Conservation (phyloP, 2,888 invertebrate species). For the Poecilus cupreus region DNA sequence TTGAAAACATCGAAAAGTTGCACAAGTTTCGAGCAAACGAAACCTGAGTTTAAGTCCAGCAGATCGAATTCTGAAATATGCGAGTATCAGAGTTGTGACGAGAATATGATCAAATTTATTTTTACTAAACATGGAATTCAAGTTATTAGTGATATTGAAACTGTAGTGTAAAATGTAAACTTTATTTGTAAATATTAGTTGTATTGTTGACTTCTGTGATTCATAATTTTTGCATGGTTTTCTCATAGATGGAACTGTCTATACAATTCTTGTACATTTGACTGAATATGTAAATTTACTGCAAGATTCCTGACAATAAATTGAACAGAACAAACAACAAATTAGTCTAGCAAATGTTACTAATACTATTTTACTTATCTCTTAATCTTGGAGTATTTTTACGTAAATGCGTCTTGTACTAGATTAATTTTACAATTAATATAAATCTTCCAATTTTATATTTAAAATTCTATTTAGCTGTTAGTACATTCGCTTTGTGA, state of each 20-base stretch:
- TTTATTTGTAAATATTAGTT: not conserved
- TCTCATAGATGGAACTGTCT: conserved; percentile 21
- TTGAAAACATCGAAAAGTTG: conserved; percentile 71
- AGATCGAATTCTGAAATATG: conserved; percentile 72
- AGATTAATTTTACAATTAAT: not conserved
- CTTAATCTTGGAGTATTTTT: conserved; percentile 1
- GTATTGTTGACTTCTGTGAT: conserved; percentile 15
- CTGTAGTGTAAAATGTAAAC: conserved; percentile 75
- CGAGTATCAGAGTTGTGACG: conserved; percentile 73
- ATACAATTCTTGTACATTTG: not conserved
- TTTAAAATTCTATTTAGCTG: conserved; percentile 17
- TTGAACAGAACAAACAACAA: conserved; percentile 14
- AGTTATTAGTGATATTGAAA: conserved; percentile 86
- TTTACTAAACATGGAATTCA: conserved; percentile 86
- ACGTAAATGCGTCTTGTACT: not conserved
- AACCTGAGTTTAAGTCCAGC: conserved; percentile 64
- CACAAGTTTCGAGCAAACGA: conserved; percentile 67
- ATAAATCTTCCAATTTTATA: conserved; percentile 32
- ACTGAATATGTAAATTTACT: not conserved
- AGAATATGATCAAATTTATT: conserved; percentile 80
- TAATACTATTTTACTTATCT: not conserved
- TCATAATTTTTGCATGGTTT: conserved; percentile 28
- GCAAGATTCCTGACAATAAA: conserved; percentile 27
- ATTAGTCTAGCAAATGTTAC: not conserved
- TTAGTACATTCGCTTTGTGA: conserved; percentile 19